Base-by-base conservation (phyloP, 2,113 vertebrate genomes). In the Catagonus wagneri region DNA sequence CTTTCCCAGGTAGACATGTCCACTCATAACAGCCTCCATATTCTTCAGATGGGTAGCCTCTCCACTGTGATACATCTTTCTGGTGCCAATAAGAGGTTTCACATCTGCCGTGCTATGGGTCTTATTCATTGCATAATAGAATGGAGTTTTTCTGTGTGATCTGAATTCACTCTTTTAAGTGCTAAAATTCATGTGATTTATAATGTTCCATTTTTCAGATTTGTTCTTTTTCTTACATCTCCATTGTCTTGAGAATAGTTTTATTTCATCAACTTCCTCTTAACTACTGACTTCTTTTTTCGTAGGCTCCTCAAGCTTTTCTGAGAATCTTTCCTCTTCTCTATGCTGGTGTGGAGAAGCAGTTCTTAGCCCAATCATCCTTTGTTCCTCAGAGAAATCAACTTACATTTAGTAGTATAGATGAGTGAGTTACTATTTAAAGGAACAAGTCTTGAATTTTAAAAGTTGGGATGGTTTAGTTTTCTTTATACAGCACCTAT, bases 361-460 rank as follows among this genome's bases (percentile, higher is more conserved):
- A 34, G 39, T 52, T 63, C 39, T 69, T 52, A 68, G n/a, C 22
- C 4, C 58, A 4, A 11, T 65, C 22, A 23, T 68, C 19, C 17
- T 93, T 65, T 89, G 27, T 25, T 58, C 54, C 23, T 10, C 16
- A 14, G 58, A 71, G 68, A 79, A 81, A 22, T 25, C 44, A 74
- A 56, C 7, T 89, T 44, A 52, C 54, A 39, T 39, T 68, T 83
- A 58, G 3, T 63, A 66, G 63, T 90, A 84, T 80, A 84, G 63
- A 84, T 13, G 69, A 93, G 63, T 84, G 54, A 90, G 60, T 76
- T 88, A 56, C 54, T 96, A 69, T 63, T 60, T 54, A 71, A 17
- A 83, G 56, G 13, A 87, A 63, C 19, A 96, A 76, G 87, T 80
- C 14, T n/a, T 94, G 76, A 83, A 94, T 83, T 87, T 50, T 52